Evolutionary conservation across 2,888 invertebrate genomes (phyloP), one percentile per base, ranked within the genome.

Genomic region (Bembecia ichneumoniformis): DNA sequence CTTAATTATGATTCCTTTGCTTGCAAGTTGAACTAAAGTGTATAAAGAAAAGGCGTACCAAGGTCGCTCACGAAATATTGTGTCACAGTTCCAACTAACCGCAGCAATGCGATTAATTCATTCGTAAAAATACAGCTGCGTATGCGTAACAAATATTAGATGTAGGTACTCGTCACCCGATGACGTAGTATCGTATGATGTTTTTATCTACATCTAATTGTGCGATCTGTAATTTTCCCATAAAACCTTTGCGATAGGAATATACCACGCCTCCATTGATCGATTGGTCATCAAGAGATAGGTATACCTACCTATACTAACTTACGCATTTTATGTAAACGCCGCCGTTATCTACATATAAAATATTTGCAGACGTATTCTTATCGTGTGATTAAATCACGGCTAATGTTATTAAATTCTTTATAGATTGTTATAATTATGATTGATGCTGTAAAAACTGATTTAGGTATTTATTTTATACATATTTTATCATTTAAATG

Each of bases 151-250:
- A 15, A n/a, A 16, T 15, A 28, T 9, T 28, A 28, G 28, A n/a
- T n/a, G n/a, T n/a, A 28, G 44, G 52, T 47, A 62, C 73, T 71
- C 78, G 80, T 80, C 80, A 79, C 49, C 35, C 48, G 49, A 60
- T 82, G 82, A 81, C 78, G 81, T 58, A 56, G 71, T 53, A 77
- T 82, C 82, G 76, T 75, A 79, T 68, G 79, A 82, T 82, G 62
- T 69, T 71, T 71, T 60, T 68, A 62, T 65, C 28, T 28, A 60
- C 56, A 34, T 10, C 36, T n/a, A 7, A n/a, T 47, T 3, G 15
- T n/a, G 35, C n/a, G 40, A 7, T 53, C 53, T 53, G 50, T 54
- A 51, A 56, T 52, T 44, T 16, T 55, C 45, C 51, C 51, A 51
- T 47, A 10, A 14, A 40, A 40, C 14, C 11, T 40, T 28, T 28